phyloP scores from a whole-genome alignment of 2,797 vertebrate species.

The Sarcoramphus papa region DNA sequence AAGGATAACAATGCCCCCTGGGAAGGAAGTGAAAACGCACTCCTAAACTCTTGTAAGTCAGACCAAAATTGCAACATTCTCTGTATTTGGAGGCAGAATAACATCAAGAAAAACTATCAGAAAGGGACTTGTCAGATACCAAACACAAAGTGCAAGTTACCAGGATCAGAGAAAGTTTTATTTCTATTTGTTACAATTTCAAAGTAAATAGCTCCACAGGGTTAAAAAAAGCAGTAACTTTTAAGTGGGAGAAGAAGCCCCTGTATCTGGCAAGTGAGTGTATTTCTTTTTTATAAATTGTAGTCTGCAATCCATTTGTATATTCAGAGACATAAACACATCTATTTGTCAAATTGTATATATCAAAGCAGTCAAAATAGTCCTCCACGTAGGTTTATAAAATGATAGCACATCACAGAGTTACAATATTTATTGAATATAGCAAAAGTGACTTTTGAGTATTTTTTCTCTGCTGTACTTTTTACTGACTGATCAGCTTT shows the following conservation, averaged over 20 bases:
- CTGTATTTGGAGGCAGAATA: slow-evolving; percentile 21
- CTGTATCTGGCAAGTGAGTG: neutral
- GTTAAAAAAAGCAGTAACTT: neutral
- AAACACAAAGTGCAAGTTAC: neutral
- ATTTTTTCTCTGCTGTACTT: neutral
- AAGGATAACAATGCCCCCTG: slow-evolving; percentile 56
- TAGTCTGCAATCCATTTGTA: neutral
- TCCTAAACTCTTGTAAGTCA: slow-evolving; percentile 48
- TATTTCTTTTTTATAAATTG: neutral
- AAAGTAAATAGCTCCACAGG: slow-evolving; percentile 5
- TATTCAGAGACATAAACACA: neutral
- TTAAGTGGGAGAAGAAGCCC: neutral
- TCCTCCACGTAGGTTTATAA: neutral
- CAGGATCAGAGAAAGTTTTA: slow-evolving; percentile 23
- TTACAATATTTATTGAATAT: neutral
- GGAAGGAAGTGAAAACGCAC: slow-evolving; percentile 33
- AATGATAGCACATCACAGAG: neutral
- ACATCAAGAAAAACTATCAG: slow-evolving; percentile 28
- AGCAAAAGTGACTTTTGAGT: neutral
- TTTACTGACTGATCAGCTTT: slow-evolving; percentile 25
- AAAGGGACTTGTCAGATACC: slow-evolving; percentile 10
- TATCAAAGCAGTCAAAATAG: neutral
- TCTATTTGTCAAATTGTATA: neutral
- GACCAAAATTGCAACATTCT: slow-evolving; percentile 30
- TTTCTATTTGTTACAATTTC: slow-evolving; percentile 33